phyloP scores from a whole-genome alignment of 2,888 invertebrate species.

The Adelphocoris suturalis region DNA sequence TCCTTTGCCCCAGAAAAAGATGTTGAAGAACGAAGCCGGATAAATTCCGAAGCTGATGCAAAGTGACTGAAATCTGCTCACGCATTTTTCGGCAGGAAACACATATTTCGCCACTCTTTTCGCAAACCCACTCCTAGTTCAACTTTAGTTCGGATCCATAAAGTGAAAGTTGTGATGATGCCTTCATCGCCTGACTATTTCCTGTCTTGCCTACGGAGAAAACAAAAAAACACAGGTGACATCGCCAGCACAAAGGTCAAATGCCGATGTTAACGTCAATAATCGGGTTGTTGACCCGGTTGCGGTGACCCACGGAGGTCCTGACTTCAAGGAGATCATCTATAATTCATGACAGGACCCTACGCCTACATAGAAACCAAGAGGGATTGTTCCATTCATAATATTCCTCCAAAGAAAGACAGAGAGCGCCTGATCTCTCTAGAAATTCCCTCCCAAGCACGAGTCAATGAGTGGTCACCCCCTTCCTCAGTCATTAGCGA shows the following conservation, averaged over 20 bases:
- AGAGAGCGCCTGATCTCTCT: not conserved
- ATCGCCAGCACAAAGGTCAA: constrained; percentile 5
- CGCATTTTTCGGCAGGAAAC: not conserved
- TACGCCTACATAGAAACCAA: constrained; percentile 67
- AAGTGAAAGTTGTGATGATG: not conserved
- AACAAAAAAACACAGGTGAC: constrained; percentile 15
- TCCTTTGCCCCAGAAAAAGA: not conserved
- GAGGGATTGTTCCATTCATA: constrained; percentile 71
- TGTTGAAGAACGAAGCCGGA: not conserved
- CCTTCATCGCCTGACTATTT: not conserved
- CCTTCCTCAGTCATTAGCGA: not conserved
- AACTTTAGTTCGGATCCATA: not conserved
- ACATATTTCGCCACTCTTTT: not conserved
- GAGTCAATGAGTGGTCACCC: constrained; percentile 34
- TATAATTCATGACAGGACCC: constrained; percentile 72
- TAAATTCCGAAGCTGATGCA: not conserved
- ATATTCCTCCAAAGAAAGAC: constrained; percentile 54
- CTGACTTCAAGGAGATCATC: constrained; percentile 67
- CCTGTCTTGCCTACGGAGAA: not conserved
- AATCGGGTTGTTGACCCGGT: constrained; percentile 69
- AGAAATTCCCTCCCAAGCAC: constrained; percentile 37
- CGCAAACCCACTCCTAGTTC: not conserved
- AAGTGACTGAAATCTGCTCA: not conserved
- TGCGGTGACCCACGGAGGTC: constrained; percentile 64
- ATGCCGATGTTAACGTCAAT: constrained; percentile 54